Evolutionary conservation across 2,888 invertebrate genomes (phyloP).

Genomic region (Latrodectus hesperus): DNA sequence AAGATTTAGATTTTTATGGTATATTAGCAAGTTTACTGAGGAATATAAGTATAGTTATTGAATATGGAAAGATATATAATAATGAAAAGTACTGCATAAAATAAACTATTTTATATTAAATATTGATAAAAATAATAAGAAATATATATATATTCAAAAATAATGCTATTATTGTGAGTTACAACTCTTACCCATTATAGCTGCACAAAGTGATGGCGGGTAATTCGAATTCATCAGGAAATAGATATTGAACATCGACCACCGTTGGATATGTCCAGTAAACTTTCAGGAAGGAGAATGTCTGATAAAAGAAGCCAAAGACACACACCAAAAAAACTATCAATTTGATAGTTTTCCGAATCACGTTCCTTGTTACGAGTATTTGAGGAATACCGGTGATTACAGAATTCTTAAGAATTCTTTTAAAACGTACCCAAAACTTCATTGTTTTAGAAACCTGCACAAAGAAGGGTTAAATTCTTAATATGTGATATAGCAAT

Average conservation of each 20-base stretch:
- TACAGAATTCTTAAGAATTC: slow-evolving; percentile 21
- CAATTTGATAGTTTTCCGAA: slow-evolving; percentile 11
- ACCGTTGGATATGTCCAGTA: slow-evolving; percentile 49
- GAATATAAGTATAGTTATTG: not conserved
- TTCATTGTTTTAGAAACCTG: not conserved
- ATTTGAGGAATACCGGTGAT: slow-evolving; percentile 45
- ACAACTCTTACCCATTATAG: slow-evolving; percentile 36
- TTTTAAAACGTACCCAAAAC: not conserved
- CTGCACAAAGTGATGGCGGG: slow-evolving; percentile 34
- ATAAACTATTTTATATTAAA: not conserved
- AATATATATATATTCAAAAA: not conserved
- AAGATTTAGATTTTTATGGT: no score
- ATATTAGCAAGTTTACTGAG: no score
- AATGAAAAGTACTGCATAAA: not conserved
- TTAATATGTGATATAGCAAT: no score
- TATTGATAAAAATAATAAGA: not conserved
- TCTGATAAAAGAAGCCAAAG: slow-evolving; percentile 36
- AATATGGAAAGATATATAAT: not conserved
- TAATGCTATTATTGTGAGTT: not conserved
- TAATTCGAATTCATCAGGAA: not conserved
- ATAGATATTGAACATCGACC: slow-evolving; percentile 4
- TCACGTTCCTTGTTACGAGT: not conserved
- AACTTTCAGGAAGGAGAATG: slow-evolving; percentile 7
- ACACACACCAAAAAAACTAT: slow-evolving; percentile 13
- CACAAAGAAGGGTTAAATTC: no score